phyloP scores from a whole-genome alignment of 1,140 invertebrate genomes.

The Neodiprion fabricii region DNA sequence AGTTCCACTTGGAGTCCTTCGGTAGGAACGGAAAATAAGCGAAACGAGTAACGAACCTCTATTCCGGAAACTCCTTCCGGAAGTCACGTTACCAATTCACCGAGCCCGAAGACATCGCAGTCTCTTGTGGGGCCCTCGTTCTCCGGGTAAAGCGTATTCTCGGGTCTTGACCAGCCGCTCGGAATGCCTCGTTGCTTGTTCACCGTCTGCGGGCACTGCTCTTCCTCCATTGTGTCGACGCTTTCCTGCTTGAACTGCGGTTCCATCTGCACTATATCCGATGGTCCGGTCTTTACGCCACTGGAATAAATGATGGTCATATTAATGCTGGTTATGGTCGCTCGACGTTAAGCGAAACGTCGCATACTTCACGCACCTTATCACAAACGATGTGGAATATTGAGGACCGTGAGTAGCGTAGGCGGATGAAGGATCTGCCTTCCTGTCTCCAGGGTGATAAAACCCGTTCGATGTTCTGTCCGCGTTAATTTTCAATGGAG shows the following conservation, averaged over 20 bases:
- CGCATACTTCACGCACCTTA: neutral
- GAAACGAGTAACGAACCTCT: neutral
- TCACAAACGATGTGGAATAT: neutral
- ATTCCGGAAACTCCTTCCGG: too few species aligned
- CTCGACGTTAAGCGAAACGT: too few species aligned
- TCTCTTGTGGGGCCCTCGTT: conserved; percentile 9
- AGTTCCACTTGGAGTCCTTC: neutral
- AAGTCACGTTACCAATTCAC: neutral
- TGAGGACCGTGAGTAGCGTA: neutral
- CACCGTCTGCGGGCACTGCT: neutral
- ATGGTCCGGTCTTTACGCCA: neutral
- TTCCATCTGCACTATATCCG: too few species aligned
- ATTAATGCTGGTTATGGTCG: too few species aligned
- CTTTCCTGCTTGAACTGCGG: neutral
- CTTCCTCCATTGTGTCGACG: neutral
- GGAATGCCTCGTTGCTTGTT: neutral
- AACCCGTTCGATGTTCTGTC: neutral
- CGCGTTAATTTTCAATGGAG: neutral
- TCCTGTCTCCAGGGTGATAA: neutral
- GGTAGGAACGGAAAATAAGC: neutral
- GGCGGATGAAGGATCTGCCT: neutral
- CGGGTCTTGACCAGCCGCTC: neutral
- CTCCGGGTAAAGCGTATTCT: conserved; percentile 4
- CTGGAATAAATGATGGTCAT: neutral
- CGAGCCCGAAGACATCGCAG: neutral